Evolutionary conservation across 2,888 invertebrate species (phyloP), one percentile per base, ranked within the genome.

Genomic region (Oscheius sp.): DNA sequence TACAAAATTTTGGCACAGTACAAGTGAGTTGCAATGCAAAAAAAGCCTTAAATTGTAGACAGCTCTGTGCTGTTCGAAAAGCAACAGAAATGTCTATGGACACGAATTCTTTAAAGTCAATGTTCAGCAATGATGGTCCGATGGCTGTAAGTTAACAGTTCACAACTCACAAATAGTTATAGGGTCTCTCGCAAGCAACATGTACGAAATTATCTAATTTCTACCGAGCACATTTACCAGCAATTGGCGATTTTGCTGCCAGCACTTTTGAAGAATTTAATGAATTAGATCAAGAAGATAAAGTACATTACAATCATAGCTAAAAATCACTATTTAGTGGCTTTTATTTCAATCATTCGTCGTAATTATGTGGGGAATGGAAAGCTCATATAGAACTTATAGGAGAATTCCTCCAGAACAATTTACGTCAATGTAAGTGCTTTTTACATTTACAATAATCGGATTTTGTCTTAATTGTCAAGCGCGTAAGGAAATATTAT

Each of bases 41-140:
- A 45, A 17, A 57, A 57, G 20, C n/a, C 32, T 20, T 22, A 14
- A 3, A 17, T 26, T 68, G 38, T 28, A 72, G 72, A 24, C 38
- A 62, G 8, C 41, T 73, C 14, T 73, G 73, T 32, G 62, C 73
- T 1, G 68, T 73, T 12, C 64, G 73, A 30, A 62, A 70, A 36
- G 68, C 70, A 5, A 69, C 70, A 8, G 73, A 73, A 28, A 50
- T 69, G 47, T 66, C 73, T 0, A 65, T 71, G 73, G 62, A 62
- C n/a, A 54, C 57, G n/a, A 56, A 45, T 24, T 64, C 59, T n/a
- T 44, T 71, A 59, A 50, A 62, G 41, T 50, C 57, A 8, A 64
- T 71, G 33, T 71, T 71, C 68, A 57, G 54, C 20, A 66, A 57
- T n/a, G 30, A 33, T 36, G 51, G 44, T 6, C 50, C 54, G 2